Evolutionary conservation across 2,888 invertebrate genomes (phyloP), one percentile per base, ranked within the genome.

Genomic region (Hypolimnas misippus): DNA sequence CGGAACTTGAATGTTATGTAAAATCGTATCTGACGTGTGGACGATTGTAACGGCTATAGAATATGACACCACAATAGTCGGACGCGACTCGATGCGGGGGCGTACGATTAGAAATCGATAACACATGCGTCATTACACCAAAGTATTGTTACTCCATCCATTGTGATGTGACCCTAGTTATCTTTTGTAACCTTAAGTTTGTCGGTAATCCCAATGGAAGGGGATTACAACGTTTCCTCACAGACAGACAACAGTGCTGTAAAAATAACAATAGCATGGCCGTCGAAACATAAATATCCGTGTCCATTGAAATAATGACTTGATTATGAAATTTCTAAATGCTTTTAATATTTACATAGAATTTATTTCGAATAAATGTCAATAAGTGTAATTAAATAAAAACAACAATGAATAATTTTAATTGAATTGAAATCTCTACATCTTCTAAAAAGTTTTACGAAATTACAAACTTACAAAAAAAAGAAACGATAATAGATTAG

Each of bases 81-180:
- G 66, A 69, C 72, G 67, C 67, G 64, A 63, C 62, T 63, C 69
- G 68, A 62, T 69, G 75, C 76, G 86, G 82, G 83, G 88, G 86
- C 81, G 87, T 83, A 78, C 82, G 86, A 89, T 89, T 86, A 87
- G 79, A 88, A 87, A 89, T 89, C 89, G 83, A 89, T 90, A 87
- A 84, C 77, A 79, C 81, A 81, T 84, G 84, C 86, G 84, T 88
- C 87, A 88, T 81, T 83, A 83, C 82, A 73, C 50, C 21, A 76
- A 77, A 73, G 77, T 78, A 82, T 85, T 85, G 82, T 86, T 81
- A 80, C 77, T 81, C 73, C 72, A 70, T 70, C 82, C 72, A 83
- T 86, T 87, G 85, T 84, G 76, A 77, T 77, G 74, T 76, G 77
- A 76, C 77, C 67, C 69, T 69, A 49, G 49, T 49, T 84, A 82